phyloP scores from a whole-genome alignment of 2,888 invertebrate species.

The Drosophila algonquin region DNA sequence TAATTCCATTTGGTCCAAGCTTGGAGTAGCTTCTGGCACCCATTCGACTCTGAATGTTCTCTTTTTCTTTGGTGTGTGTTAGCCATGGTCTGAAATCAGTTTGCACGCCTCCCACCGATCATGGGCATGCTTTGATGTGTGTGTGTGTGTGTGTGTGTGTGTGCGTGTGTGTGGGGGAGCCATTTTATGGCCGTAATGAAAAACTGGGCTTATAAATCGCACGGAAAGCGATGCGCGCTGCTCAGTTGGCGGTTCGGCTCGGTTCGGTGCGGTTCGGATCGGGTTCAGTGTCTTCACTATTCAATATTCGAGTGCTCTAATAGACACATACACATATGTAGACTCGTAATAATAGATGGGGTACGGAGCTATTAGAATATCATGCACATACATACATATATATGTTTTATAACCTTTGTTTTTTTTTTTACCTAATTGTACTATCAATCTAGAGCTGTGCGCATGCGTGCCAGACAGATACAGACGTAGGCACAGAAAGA shows the following conservation, averaged over 20 bases:
- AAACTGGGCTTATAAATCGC: slow-evolving; percentile 63
- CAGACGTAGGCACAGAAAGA: slow-evolving; percentile 24
- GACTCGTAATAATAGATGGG: background rate
- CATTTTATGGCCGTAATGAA: slow-evolving; percentile 26
- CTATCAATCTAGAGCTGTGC: background rate
- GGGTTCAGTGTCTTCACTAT: slow-evolving; percentile 13
- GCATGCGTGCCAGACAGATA: slow-evolving; percentile 4
- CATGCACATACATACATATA: too few relatives aligned
- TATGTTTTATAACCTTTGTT: too few relatives aligned
- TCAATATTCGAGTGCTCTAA: slow-evolving; percentile 1
- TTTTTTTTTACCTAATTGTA: background rate
- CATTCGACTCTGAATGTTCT: slow-evolving; percentile 1
- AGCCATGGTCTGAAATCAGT: slow-evolving; percentile 31
- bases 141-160: too few relatives aligned
- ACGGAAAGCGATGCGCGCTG: slow-evolving; percentile 54
- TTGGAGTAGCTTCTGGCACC: background rate
- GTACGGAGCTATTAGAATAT: background rate
- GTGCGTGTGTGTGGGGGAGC: too few relatives aligned
- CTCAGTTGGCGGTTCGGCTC: slow-evolving; percentile 49
- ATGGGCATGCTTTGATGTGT: slow-evolving; percentile 30
- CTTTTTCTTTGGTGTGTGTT: slow-evolving; percentile 1
- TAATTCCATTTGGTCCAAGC: slow-evolving; percentile 1
- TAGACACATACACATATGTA: background rate
- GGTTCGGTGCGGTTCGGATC: slow-evolving; percentile 2
- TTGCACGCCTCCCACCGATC: slow-evolving; percentile 24